These are phyloP conservation scores for Anoplopoma fimbria DNA, from an alignment of 2,113 vertebrate species.

Conservation along the genomic window DNA sequence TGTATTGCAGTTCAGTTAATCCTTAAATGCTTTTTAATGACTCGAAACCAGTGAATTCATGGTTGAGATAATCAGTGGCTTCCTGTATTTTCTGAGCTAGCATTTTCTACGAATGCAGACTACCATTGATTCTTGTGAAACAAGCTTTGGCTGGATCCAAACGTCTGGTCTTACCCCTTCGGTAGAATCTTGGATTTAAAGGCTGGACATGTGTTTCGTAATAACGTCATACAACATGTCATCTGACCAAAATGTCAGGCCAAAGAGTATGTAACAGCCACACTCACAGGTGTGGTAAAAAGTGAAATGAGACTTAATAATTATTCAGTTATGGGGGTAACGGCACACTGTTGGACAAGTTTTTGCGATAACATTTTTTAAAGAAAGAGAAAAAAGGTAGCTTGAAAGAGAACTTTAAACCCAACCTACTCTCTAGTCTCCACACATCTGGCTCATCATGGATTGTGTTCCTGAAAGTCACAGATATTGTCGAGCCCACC, in stretches of 20 bases:
- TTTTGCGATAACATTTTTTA: no score
- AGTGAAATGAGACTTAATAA: background rate
- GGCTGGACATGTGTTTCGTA: background rate
- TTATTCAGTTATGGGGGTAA: background rate
- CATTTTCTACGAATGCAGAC: background rate
- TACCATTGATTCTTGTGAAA: background rate
- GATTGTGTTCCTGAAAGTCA: background rate
- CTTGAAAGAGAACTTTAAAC: background rate
- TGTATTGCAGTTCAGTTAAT: background rate
- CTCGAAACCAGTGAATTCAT: background rate
- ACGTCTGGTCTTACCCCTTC: no score
- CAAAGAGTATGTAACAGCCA: background rate
- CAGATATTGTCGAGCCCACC: background rate
- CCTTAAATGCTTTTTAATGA: slow-evolving; percentile 1
- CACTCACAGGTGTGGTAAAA: background rate
- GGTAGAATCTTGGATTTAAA: background rate
- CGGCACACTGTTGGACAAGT: background rate
- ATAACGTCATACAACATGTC: background rate
- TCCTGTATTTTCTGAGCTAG: background rate
- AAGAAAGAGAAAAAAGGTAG: no score
- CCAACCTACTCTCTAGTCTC: background rate
- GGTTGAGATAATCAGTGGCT: background rate
- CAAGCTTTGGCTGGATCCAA: background rate
- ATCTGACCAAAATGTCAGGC: background rate
- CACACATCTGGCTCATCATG: background rate